Percentiles rank a stretch among this genome's conserved stretches.
Evolutionary conservation across 2,113 vertebrate species (phyloP).

Genomic region (Tupaia tana): DNA sequence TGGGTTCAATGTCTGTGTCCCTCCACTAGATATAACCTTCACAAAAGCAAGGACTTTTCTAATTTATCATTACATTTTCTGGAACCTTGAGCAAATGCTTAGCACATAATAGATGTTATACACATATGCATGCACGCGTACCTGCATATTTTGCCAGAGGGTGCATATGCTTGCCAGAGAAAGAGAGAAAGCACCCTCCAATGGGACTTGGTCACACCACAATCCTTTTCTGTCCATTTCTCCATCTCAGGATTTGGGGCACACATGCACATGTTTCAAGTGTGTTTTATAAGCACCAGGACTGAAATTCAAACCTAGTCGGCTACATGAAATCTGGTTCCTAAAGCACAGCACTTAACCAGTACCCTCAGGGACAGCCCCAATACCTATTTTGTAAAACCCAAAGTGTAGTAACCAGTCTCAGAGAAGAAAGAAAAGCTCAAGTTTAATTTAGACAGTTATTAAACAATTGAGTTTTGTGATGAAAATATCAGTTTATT

Average conservation of each 20-base stretch:
- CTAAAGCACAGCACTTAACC: neutral
- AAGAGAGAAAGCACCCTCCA: no score
- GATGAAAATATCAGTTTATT: neutral
- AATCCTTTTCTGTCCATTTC: no score
- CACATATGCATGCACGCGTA: no score
- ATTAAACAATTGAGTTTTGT: slow-evolving; percentile 51
- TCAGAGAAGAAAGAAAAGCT: slow-evolving; percentile 43
- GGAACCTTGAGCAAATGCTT: no score
- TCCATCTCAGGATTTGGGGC: no score
- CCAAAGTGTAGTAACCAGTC: neutral
- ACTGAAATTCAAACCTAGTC: no score
- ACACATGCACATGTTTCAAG: no score
- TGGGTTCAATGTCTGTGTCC: neutral
- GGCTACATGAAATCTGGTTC: neutral
- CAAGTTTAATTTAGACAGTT: slow-evolving; percentile 43
- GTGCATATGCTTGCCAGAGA: no score
- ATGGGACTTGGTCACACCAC: no score
- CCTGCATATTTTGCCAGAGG: no score
- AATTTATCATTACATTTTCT: neutral
- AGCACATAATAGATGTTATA: no score
- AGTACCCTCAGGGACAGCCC: neutral
- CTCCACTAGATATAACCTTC: neutral
- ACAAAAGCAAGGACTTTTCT: neutral
- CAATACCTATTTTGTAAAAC: slow-evolving; percentile 37
- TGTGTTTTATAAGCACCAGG: no score